A percentile compares a stretch with the other conserved stretches of the same genome.
Conservation (phyloP, 2,113 vertebrate species). For the Tachycineta bicolor region DNA sequence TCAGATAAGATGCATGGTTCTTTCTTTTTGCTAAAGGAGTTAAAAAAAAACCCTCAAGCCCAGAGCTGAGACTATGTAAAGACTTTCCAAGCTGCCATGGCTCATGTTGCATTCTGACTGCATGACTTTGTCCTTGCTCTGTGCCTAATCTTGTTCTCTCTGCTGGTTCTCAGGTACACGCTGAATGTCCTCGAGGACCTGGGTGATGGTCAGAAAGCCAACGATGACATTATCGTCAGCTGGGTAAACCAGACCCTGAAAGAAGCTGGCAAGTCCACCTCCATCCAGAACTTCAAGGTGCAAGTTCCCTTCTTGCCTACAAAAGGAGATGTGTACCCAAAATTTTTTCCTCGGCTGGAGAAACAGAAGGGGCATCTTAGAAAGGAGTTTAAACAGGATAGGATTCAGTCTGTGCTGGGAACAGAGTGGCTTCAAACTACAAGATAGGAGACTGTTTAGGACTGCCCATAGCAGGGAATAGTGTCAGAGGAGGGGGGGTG, state of each 20-base stretch:
- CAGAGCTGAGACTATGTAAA: too few species aligned
- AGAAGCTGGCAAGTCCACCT: constrained; percentile 86
- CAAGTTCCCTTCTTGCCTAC: not conserved
- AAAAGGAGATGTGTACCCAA: not conserved
- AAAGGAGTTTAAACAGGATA: not conserved
- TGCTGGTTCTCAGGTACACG: constrained; percentile 82
- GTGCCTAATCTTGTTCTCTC: not conserved
- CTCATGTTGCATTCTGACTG: not conserved
- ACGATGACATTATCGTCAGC: constrained; percentile 90
- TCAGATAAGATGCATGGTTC: too few species aligned
- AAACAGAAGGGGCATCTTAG: not conserved
- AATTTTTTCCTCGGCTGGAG: not conserved
- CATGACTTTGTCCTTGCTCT: not conserved
- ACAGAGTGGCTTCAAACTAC: not conserved
- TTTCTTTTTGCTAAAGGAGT: too few species aligned
- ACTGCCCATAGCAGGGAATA: not conserved
- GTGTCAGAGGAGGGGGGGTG: not conserved
- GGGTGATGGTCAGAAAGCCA: constrained; percentile 88
- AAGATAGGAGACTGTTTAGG: not conserved
- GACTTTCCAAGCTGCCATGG: too few species aligned
- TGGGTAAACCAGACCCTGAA: constrained; percentile 92
- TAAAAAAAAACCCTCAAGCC: too few species aligned
- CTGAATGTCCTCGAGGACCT: constrained; percentile 89
- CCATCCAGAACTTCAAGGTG: constrained; percentile 94
- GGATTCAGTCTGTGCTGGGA: not conserved